phyloP scores from a whole-genome alignment of 2,113 vertebrate species.

The Etia nguti region DNA sequence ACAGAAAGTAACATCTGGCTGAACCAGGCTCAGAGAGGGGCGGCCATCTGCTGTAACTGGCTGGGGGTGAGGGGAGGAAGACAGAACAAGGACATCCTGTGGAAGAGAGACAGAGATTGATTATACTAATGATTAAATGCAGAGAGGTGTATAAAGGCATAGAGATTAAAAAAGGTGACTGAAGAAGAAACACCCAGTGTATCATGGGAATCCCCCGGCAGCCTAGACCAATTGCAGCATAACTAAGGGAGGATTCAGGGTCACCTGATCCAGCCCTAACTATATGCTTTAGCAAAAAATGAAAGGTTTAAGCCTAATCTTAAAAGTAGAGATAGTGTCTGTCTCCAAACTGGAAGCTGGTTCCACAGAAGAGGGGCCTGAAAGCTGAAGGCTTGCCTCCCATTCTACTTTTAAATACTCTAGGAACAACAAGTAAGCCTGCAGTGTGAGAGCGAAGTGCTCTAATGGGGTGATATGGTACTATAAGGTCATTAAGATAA shows the following conservation, averaged over 20 bases:
- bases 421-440: background rate
- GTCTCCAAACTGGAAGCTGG: background rate
- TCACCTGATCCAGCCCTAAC: background rate
- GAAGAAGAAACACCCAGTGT: fast-evolving
- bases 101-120: background rate
- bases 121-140: background rate
- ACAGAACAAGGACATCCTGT: background rate
- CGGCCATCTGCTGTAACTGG: background rate
- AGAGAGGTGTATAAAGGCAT: background rate
- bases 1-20: background rate
- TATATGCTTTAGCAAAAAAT: fast-evolving
- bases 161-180: background rate
- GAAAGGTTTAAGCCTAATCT: background rate
- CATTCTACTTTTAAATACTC: background rate
- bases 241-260: background rate
- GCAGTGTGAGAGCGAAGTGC: fast-evolving
- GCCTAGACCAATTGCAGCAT: fast-evolving
- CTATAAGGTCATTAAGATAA: background rate
- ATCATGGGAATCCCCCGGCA: background rate
- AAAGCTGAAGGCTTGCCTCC: fast-evolving
- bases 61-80: background rate
- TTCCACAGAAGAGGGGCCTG: background rate
- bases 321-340: background rate
- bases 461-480: background rate
- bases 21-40: background rate